Percentiles rank a stretch among this genome's conserved stretches.
Evolutionary conservation across 2,113 vertebrate species (phyloP).

Genomic region (Aegotheles bennettii): DNA sequence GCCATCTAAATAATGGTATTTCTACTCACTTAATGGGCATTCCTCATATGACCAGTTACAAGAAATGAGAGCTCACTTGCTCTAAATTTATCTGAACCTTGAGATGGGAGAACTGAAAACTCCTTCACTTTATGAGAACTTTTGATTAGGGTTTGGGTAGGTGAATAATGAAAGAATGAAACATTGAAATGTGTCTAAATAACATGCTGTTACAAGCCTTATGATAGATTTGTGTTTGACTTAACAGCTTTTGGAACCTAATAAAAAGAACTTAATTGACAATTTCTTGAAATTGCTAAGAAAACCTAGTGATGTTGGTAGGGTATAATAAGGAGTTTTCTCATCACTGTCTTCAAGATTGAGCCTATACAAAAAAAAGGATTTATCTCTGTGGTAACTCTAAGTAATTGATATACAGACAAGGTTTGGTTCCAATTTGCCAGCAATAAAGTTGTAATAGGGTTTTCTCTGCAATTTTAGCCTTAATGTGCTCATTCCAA

Average conservation of each 20-base stretch:
- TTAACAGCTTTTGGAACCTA: slow-evolving; percentile 87
- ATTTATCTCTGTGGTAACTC: slow-evolving; percentile 95
- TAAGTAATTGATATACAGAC: slow-evolving; percentile 97
- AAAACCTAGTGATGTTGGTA: slow-evolving; percentile 85
- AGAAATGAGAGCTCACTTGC: slow-evolving; percentile 39
- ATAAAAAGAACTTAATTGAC: slow-evolving; percentile 94
- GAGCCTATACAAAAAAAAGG: slow-evolving; percentile 85
- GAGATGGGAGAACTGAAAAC: slow-evolving; percentile 56
- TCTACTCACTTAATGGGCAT: background rate
- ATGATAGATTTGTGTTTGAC: slow-evolving; percentile 84
- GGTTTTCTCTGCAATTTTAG: slow-evolving; percentile 96
- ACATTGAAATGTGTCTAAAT: slow-evolving; percentile 79
- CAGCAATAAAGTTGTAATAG: slow-evolving; percentile 98
- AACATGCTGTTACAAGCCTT: slow-evolving; percentile 81
- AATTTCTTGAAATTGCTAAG: slow-evolving; percentile 94
- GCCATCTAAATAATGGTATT: background rate
- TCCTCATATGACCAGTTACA: slow-evolving; percentile 14
- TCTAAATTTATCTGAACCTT: slow-evolving; percentile 49
- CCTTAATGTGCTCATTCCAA: slow-evolving; percentile 96
- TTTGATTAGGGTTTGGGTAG: slow-evolving; percentile 71
- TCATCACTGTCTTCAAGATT: slow-evolving; percentile 91
- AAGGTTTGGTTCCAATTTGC: slow-evolving; percentile 97
- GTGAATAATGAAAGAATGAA: slow-evolving; percentile 75
- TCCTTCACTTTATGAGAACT: slow-evolving; percentile 69
- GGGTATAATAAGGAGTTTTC: slow-evolving; percentile 90